Conservation (phyloP, 2,888 invertebrate species). For the Taenaris catops region DNA sequence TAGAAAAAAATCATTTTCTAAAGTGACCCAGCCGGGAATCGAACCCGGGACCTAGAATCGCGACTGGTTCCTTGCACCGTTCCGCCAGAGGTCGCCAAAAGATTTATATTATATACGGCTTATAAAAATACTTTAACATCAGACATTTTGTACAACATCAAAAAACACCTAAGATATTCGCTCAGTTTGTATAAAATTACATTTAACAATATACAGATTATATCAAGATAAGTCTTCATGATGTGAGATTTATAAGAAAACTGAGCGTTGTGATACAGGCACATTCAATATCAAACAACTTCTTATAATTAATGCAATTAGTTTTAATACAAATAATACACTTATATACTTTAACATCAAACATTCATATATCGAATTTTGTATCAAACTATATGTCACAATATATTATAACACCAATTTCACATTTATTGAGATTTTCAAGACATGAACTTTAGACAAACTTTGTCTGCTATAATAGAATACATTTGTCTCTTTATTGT, state of each 20-base stretch:
- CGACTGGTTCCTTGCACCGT: too few species aligned
- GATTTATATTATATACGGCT: slow-evolving; percentile 33
- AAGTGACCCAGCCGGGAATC: too few species aligned
- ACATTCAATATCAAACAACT: slow-evolving; percentile 30
- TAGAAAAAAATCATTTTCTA: too few species aligned
- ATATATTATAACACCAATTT: slow-evolving; percentile 6
- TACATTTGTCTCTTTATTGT: too few species aligned
- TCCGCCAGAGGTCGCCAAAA: too few species aligned
- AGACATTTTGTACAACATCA: slow-evolving; percentile 64
- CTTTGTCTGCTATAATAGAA: too few species aligned
- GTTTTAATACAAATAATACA: slow-evolving; percentile 30
- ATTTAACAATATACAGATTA: slow-evolving; percentile 16
- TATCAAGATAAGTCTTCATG: slow-evolving; percentile 24
- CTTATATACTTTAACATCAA: slow-evolving; percentile 15
- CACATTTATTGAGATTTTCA: too few species aligned
- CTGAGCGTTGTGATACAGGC: slow-evolving; percentile 30
- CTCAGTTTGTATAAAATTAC: slow-evolving; percentile 40
- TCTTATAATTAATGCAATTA: slow-evolving; percentile 26
- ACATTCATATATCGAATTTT: slow-evolving; percentile 5
- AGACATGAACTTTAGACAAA: too few species aligned
- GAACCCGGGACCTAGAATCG: too few species aligned
- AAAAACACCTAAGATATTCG: slow-evolving; percentile 50
- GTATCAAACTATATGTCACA: slow-evolving; percentile 3
- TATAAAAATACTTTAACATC: slow-evolving; percentile 67
- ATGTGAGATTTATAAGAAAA: slow-evolving; percentile 19